phyloP scores from a whole-genome alignment of 1,140 invertebrate species.

The Oncopodura yosiiana region DNA sequence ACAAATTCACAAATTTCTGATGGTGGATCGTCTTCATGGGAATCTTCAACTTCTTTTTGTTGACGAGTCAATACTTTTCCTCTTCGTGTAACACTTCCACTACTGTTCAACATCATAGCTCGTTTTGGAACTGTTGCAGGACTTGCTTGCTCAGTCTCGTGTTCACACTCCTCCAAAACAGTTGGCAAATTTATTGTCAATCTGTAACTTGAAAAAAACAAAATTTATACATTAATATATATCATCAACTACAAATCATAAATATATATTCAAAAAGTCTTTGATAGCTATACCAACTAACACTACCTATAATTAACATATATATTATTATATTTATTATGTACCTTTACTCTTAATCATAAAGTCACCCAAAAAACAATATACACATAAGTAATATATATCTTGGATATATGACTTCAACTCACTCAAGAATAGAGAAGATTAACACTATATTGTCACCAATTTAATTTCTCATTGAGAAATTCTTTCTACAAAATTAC shows the following conservation, averaged over 20 bases:
- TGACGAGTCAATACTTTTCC: conserved; percentile 6
- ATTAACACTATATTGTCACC: no score
- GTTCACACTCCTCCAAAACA: conserved; percentile 30
- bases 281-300: no score
- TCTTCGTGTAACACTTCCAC: not conserved
- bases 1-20: conserved; percentile 11
- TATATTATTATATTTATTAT: no score
- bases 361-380: not conserved
- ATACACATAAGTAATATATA: no score
- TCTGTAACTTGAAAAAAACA: not conserved
- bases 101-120: no score
- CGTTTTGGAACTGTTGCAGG: conserved; percentile 9
- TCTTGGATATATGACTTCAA: no score
- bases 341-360: not conserved
- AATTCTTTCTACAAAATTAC: no score
- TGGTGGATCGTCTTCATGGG: conserved; percentile 9
- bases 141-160: conserved; percentile 26
- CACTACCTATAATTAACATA: no score
- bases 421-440: no score
- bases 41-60: conserved; percentile 19
- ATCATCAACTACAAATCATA: not conserved
- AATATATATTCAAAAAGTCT: not conserved
- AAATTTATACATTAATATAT: not conserved
- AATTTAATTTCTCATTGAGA: no score
- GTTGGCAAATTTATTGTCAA: conserved; percentile 10